These are phyloP conservation scores for Hirudo medicinalis DNA, from an alignment of 1,140 invertebrate genomes.

Conservation along the genomic window DNA sequence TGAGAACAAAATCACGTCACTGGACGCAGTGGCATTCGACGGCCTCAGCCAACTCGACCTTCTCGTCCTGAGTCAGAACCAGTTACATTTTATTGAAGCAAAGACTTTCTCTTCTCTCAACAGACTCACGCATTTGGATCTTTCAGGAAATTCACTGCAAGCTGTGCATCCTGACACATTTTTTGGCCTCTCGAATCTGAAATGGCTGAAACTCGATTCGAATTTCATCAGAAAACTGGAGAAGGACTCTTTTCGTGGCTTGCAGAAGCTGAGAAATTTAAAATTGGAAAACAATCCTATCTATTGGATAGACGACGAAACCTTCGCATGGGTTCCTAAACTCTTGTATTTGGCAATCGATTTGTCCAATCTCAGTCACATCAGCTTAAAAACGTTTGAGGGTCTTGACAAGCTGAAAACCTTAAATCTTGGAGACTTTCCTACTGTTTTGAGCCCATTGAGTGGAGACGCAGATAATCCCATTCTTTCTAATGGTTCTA, in stretches of 20 bases:
- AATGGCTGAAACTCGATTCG: neutral
- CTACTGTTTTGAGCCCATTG: too few species aligned
- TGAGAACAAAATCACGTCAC: too few species aligned
- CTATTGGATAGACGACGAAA: neutral
- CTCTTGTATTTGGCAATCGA: neutral
- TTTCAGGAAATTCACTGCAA: neutral
- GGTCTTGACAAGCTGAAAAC: too few species aligned
- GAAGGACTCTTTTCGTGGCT: neutral
- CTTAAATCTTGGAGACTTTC: too few species aligned
- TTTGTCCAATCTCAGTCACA: too few species aligned
- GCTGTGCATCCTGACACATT: neutral
- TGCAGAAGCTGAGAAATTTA: neutral
- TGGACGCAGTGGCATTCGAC: too few species aligned
- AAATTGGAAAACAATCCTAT: slow-evolving; percentile 1
- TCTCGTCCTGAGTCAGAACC: too few species aligned
- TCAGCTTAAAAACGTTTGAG: too few species aligned
- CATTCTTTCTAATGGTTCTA: too few species aligned
- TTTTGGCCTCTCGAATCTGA: neutral
- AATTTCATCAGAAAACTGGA: neutral
- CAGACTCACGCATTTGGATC: slow-evolving; percentile 2
- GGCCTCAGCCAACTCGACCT: too few species aligned
- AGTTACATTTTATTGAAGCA: too few species aligned
- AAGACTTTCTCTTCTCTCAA: neutral
- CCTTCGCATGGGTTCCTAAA: neutral
- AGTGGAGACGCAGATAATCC: too few species aligned